Conservation (phyloP, 2,113 vertebrate genomes). For the Grantiella picta region DNA sequence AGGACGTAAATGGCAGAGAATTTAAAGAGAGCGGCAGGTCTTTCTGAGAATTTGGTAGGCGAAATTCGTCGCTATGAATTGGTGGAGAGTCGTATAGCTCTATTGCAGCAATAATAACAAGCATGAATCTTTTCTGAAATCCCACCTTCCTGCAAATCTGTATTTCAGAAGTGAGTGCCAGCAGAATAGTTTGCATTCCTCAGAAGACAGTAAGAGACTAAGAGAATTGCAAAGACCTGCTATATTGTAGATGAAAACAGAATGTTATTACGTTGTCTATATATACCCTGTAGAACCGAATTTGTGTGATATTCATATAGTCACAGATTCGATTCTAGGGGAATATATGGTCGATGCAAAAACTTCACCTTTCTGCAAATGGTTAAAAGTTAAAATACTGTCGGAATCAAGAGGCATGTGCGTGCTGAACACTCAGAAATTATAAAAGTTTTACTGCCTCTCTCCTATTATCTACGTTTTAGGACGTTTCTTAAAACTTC, state of each 20-base stretch:
- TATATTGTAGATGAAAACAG: slow-evolving; percentile 61
- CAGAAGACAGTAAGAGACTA: slow-evolving; percentile 54
- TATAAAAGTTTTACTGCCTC: slow-evolving; percentile 36
- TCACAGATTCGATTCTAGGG: slow-evolving; percentile 99
- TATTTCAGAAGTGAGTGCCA: slow-evolving; percentile 22
- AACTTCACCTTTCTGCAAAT: slow-evolving; percentile 84
- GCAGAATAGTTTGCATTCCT: slow-evolving; percentile 58
- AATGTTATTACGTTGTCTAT: slow-evolving; percentile 86
- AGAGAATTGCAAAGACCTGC: slow-evolving; percentile 45
- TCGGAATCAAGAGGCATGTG: slow-evolving; percentile 47
- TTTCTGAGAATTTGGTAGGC: background rate
- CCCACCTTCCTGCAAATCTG: slow-evolving; percentile 3
- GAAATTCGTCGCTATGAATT: slow-evolving; percentile 46
- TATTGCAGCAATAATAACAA: background rate
- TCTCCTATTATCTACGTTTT: slow-evolving; percentile 37
- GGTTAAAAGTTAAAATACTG: slow-evolving; percentile 58
- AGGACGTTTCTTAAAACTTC: slow-evolving; percentile 7
- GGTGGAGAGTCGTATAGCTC: background rate
- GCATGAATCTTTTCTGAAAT: slow-evolving; percentile 38
- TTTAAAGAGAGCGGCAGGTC: slow-evolving; percentile 34
- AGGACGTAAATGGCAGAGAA: background rate
- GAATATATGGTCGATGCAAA: slow-evolving; percentile 99
- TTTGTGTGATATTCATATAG: slow-evolving; percentile 86
- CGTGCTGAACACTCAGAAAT: slow-evolving; percentile 34
- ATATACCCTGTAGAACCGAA: slow-evolving; percentile 91